A percentile compares a stretch with the other conserved stretches of the same genome.
phyloP scores from a whole-genome alignment of 2,888 invertebrate genomes.

The Monoplex corrugatus region DNA sequence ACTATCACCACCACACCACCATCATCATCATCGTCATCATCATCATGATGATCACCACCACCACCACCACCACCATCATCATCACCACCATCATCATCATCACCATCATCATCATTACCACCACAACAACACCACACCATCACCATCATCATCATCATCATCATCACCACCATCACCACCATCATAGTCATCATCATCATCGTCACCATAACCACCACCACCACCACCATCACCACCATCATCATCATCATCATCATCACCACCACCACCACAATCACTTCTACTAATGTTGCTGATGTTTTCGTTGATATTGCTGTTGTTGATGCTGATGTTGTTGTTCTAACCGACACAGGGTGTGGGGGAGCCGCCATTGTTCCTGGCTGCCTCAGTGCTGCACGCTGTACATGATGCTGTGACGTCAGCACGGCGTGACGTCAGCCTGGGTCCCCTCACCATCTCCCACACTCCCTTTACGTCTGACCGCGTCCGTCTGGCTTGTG shows the following conservation, averaged over 20 bases:
- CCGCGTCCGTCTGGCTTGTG: constrained; percentile 93
- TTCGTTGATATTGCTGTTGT: too few species aligned
- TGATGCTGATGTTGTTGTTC: too few species aligned
- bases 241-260: too few species aligned
- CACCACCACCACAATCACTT: too few species aligned
- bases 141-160: background rate
- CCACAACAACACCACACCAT: too few species aligned
- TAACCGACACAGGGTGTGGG: constrained; percentile 97
- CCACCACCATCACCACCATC: too few species aligned
- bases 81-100: background rate
- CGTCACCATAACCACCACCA: too few species aligned
- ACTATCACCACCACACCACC: background rate
- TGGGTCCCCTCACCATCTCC: constrained; percentile 83
- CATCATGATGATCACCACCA: background rate
- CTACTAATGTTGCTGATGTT: too few species aligned
- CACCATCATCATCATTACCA: background rate
- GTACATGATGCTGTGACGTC: constrained; percentile 91
- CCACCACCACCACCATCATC: too few species aligned
- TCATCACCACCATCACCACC: background rate
- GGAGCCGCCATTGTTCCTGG: constrained; percentile 96
- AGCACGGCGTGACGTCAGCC: constrained; percentile 88
- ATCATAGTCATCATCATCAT: too few species aligned
- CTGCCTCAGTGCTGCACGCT: constrained; percentile 93
- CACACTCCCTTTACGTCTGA: constrained; percentile 94
- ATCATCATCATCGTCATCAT: background rate